Conservation (phyloP, 2,888 invertebrate genomes). For the Diploptera punctata region DNA sequence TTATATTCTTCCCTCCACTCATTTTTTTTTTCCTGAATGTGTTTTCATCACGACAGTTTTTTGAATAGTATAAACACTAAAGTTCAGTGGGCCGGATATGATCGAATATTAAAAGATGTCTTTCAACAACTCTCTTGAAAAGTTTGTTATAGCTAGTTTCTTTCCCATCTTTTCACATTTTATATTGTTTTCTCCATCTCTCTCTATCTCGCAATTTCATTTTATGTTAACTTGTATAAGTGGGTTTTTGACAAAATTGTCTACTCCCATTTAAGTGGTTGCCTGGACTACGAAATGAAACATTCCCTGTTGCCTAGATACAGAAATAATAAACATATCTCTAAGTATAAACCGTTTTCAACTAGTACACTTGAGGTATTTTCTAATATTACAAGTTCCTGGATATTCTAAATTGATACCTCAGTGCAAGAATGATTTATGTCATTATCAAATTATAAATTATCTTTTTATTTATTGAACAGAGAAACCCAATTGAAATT, state of each 20-base stretch:
- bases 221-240: not conserved
- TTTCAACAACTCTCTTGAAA: not conserved
- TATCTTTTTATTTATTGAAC: no score
- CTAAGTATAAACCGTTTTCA: not conserved
- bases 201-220: not conserved
- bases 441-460: no score
- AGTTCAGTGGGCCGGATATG: constrained; percentile 2
- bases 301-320: constrained; percentile 24
- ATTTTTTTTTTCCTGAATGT: not conserved
- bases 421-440: not conserved
- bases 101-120: not conserved
- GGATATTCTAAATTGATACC: not conserved
- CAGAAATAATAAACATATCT: constrained; percentile 2
- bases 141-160: not conserved
- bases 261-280: not conserved
- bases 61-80: not conserved
- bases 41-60: no score
- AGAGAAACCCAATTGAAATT: no score
- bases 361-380: constrained; percentile 7
- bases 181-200: not conserved
- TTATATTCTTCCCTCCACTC: not conserved
- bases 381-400: not conserved
- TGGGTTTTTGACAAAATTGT: constrained; percentile 5
- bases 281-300: constrained; percentile 16
- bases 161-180: not conserved